Evolutionary conservation across 2,888 invertebrate species (phyloP).

Genomic region (Hyalella azteca): DNA sequence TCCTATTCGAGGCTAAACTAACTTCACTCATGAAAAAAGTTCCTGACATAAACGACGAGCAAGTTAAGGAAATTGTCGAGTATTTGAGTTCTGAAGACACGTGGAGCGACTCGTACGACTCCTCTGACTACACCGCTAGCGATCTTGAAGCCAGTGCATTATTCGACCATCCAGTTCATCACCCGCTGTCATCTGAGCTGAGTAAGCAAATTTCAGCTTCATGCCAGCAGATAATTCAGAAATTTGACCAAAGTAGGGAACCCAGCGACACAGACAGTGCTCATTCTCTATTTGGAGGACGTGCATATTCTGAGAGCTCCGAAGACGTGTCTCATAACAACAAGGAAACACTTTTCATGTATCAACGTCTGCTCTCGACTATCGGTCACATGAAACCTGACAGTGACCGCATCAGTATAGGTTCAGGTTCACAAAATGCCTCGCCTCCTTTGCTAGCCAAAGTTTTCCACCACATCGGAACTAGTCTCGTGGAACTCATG

Average conservation of each 20-base stretch:
- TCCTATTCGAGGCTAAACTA: conserved; percentile 87
- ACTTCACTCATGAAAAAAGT: conserved; percentile 92
- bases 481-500: conserved; percentile 85
- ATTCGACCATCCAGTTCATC: conserved; percentile 59
- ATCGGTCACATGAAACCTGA: conserved; percentile 69
- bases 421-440: conserved; percentile 68
- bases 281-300: conserved; percentile 48
- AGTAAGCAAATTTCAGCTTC: conserved; percentile 87
- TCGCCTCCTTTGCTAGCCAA: conserved; percentile 87
- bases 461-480: conserved; percentile 91
- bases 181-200: conserved; percentile 63
- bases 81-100: conserved; percentile 91
- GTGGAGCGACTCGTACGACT: conserved; percentile 92
- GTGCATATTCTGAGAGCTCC: conserved; percentile 52
- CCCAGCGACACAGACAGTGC: conserved; percentile 57
- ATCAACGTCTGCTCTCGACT: conserved; percentile 83
- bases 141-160: conserved; percentile 69
- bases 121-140: conserved; percentile 88
- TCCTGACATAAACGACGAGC: conserved; percentile 87
- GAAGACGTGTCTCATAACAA: conserved; percentile 61
- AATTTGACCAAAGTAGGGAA: conserved; percentile 71
- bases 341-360: conserved; percentile 84
- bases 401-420: conserved; percentile 64
- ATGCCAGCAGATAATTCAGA: conserved; percentile 85
- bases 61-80: conserved; percentile 89